phyloP scores from a whole-genome alignment of 2,113 vertebrate genomes.

The Misgurnus anguillicaudatus region DNA sequence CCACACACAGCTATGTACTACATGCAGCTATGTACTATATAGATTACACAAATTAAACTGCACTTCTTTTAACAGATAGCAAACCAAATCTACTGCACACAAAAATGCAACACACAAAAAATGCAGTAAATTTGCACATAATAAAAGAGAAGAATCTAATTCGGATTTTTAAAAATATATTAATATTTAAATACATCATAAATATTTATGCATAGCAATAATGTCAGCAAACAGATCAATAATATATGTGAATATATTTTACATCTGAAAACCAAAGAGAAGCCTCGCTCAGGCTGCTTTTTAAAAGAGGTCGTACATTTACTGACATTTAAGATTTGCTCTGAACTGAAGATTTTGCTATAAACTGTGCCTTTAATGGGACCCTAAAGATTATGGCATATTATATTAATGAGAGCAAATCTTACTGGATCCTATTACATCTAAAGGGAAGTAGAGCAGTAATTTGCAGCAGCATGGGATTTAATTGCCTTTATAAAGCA shows the following conservation, averaged over 20 bases:
- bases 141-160: too few relatives aligned
- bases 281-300: neutral
- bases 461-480: constrained; percentile 1
- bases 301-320: neutral
- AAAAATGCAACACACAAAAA: neutral
- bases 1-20: neutral
- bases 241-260: neutral
- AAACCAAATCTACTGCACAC: neutral
- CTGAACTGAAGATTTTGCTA: neutral
- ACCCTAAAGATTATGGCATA: constrained; percentile 9
- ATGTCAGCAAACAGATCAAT: neutral
- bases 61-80: neutral
- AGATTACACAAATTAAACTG: neutral
- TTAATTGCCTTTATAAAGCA: constrained; percentile 11
- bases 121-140: neutral
- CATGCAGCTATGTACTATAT: too few relatives aligned
- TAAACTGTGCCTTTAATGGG: constrained; percentile 3
- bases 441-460: constrained; percentile 11
- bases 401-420: constrained; percentile 40
- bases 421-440: constrained; percentile 37
- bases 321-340: neutral
- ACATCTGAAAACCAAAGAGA: neutral
- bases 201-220: neutral
- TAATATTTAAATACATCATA: neutral
- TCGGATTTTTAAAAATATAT: too few relatives aligned